Conservation (phyloP, 2,797 vertebrate species). For the Melanotaenia maccullochi region DNA sequence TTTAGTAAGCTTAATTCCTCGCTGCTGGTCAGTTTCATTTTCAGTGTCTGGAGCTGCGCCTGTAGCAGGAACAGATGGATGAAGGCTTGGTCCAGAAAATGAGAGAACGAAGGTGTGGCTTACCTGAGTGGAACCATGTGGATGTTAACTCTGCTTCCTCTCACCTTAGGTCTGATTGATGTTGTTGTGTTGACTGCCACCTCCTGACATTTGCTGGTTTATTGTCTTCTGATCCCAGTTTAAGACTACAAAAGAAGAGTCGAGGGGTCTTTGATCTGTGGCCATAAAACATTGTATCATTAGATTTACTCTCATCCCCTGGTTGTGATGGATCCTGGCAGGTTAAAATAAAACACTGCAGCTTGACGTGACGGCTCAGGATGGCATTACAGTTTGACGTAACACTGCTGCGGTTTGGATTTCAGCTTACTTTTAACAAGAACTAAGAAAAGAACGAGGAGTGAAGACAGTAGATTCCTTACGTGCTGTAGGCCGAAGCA, state of each 20-base stretch:
- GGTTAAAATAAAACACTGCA: constrained; percentile 49
- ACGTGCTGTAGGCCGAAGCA: constrained; percentile 26
- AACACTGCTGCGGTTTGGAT: constrained; percentile 40
- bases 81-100: constrained; percentile 7
- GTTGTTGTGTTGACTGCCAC: constrained; percentile 8
- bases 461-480: constrained; percentile 39
- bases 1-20: constrained; percentile 60
- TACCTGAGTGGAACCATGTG: background rate
- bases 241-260: background rate
- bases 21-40: constrained; percentile 31
- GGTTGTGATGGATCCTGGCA: constrained; percentile 23
- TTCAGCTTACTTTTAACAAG: constrained; percentile 46
- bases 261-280: constrained; percentile 16
- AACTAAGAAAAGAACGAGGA: constrained; percentile 59
- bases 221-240: constrained; percentile 28
- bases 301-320: constrained; percentile 42
- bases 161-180: constrained; percentile 22
- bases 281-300: constrained; percentile 20
- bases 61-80: background rate
- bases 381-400: constrained; percentile 63
- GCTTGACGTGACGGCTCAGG: constrained; percentile 34
- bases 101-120: constrained; percentile 6
- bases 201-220: constrained; percentile 29
- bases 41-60: constrained; percentile 30
- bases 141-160: background rate